phyloP scores from a whole-genome alignment of 2,797 vertebrate genomes.

The Passerculus sandwichensis region DNA sequence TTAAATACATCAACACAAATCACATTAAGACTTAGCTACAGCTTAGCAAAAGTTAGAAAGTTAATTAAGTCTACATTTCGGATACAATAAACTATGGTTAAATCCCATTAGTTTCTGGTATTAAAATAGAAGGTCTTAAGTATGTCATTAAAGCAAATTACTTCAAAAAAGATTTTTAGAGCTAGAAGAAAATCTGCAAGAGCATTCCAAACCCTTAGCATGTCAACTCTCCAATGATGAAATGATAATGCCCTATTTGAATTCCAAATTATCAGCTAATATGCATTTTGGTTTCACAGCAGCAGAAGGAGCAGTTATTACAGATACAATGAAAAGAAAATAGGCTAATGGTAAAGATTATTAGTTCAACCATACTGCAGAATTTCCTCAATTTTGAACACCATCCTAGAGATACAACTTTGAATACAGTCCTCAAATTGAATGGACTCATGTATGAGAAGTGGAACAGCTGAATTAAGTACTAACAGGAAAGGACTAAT shows the following conservation, averaged over 20 bases:
- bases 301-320: slow-evolving; percentile 17
- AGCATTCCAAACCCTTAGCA: slow-evolving; percentile 14
- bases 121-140: background rate
- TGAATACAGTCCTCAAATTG: background rate
- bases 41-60: slow-evolving; percentile 12
- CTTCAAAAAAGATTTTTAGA: background rate
- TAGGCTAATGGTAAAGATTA: background rate
- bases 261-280: slow-evolving; percentile 30
- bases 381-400: background rate
- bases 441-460: background rate
- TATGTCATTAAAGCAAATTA: slow-evolving; percentile 31
- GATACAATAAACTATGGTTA: background rate
- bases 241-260: slow-evolving; percentile 14
- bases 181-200: background rate
- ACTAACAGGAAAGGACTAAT: background rate
- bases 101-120: background rate
- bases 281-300: background rate
- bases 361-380: background rate
- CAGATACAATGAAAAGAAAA: slow-evolving; percentile 19
- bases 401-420: background rate
- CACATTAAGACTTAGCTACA: slow-evolving; percentile 30
- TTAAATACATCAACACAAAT: slow-evolving; percentile 9
- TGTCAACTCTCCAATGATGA: slow-evolving; percentile 6
- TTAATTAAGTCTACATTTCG: slow-evolving; percentile 24
- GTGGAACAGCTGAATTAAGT: background rate